These are phyloP conservation scores for Sylvia atricapilla DNA, from an alignment of 2,113 vertebrate genomes.

Conservation along the genomic window DNA sequence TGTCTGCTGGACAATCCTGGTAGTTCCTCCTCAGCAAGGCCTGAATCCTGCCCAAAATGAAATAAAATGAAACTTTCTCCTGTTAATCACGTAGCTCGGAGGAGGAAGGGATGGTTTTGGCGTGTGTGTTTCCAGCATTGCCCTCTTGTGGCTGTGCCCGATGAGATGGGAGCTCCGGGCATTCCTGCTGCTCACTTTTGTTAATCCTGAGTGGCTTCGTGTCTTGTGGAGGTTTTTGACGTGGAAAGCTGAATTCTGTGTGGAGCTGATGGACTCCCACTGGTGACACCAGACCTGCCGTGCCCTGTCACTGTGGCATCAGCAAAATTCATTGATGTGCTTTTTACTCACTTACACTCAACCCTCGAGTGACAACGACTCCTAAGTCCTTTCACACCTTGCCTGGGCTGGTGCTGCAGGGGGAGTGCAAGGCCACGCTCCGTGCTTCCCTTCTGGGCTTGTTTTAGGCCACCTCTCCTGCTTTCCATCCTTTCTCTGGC, in stretches of 20 bases:
- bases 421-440: background rate
- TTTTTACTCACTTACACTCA: background rate
- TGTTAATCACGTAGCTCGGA: background rate
- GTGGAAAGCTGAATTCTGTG: background rate
- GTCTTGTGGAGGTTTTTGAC: background rate
- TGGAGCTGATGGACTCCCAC: background rate
- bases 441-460: background rate
- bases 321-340: background rate
- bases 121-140: background rate
- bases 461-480: background rate
- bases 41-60: background rate
- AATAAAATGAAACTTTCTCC: accelerated
- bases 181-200: background rate
- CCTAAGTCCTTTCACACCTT: background rate
- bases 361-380: accelerated
- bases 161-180: background rate
- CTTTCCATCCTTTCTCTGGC: background rate
- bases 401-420: background rate
- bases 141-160: background rate
- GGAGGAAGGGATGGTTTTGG: background rate
- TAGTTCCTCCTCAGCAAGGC: background rate
- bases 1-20: background rate
- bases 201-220: background rate
- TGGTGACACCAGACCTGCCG: background rate
- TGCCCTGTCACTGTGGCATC: background rate